Evolutionary conservation across 2,888 invertebrate species (phyloP), one percentile per base, ranked within the genome.

Genomic region (Lamellibrachia satsuma): DNA sequence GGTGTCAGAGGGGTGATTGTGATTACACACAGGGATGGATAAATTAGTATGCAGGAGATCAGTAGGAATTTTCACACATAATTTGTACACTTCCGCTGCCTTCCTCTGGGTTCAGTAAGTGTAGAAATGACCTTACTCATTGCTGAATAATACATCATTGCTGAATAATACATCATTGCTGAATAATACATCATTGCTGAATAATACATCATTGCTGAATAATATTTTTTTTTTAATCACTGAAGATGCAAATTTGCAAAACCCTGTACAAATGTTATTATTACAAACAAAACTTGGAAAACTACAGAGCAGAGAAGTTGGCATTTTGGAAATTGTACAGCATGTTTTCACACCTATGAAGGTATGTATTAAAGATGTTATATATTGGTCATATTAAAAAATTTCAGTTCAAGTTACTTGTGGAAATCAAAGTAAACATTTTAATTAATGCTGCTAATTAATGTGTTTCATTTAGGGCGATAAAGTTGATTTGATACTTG

Each of bases 1-100:
- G 75, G 75, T 75, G 39, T 39, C 39, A 39, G n/a, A 75, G 75
- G 75, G 75, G 75, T 75, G 75, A 75, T 75, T 75, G n/a, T 75
- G 22, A 75, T 75, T 75, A 75, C 15, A 75, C 75, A 75, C 75
- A 75, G 75, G 75, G 6, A 75, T 22, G 22, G 4, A 75, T 75
- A 75, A 75, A 75, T 75, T 75, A 75, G 75, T 75, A 75, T 75
- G 75, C 22, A 75, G 75, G 75, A 75, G 75, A 75, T 22, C 75
- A 75, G 75, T n/a, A 22, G 75, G 75, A 75, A 75, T 75, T 75
- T 22, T 22, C 75, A 75, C 75, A 75, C 75, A 22, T 22, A 75
- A 75, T 75, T 75, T 75, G n/a, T n/a, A 2, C 15, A 75, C n/a
- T 75, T 75, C n/a, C 75, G 22, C 6, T 11, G 57, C 57, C 7